These are phyloP conservation scores for Nothocercus julius DNA, from an alignment of 2,113 vertebrate species.

Conservation along the genomic window DNA sequence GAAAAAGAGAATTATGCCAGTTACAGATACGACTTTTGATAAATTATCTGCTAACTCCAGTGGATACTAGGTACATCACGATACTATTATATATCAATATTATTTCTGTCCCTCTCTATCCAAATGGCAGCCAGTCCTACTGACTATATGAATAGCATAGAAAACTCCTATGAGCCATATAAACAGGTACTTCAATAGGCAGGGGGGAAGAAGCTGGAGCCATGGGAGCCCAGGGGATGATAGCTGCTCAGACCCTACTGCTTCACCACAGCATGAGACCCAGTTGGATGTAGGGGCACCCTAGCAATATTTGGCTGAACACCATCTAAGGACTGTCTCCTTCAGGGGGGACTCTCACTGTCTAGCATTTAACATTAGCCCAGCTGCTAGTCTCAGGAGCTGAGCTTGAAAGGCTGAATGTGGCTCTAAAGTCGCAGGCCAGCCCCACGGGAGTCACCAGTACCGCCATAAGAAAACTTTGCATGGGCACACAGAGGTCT, in stretches of 20 bases:
- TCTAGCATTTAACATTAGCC: background rate
- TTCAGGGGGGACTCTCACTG: background rate
- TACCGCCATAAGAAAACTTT: rapidly evolving
- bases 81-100: background rate
- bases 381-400: background rate
- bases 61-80: background rate
- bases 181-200: background rate
- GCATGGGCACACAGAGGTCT: rapidly evolving
- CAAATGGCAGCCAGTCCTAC: background rate
- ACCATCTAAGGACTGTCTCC: background rate
- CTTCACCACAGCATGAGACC: background rate
- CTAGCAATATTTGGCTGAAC: background rate
- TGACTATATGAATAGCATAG: background rate
- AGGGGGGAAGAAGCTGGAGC: background rate
- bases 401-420: background rate
- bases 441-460: rapidly evolving
- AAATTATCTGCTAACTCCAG: background rate
- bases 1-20: background rate
- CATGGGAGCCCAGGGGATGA: background rate
- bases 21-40: background rate
- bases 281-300: background rate
- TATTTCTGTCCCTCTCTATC: background rate
- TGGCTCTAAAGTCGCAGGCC: background rate
- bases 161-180: background rate
- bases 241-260: background rate